Percentiles rank a stretch among this genome's conserved stretches.
phyloP scores from a whole-genome alignment of 1,140 invertebrate genomes.

The Uloborus diversus region DNA sequence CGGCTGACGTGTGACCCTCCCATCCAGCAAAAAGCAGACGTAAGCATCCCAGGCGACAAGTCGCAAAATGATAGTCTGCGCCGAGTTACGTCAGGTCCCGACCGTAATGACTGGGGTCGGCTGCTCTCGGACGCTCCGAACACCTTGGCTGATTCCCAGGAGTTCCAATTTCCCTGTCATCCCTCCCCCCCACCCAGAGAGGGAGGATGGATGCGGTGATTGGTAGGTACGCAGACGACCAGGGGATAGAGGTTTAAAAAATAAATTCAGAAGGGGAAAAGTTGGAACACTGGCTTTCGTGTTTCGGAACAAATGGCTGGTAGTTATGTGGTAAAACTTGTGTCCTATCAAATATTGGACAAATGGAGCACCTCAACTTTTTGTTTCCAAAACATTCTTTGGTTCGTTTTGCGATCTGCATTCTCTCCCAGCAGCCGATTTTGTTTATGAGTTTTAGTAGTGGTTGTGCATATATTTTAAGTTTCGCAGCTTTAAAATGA shows the following conservation, averaged over 20 bases:
- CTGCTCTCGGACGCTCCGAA: slow-evolving; percentile 16
- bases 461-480: too few relatives aligned
- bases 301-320: too few relatives aligned
- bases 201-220: not conserved
- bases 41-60: slow-evolving; percentile 42
- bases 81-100: slow-evolving; percentile 33
- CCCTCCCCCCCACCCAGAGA: not conserved
- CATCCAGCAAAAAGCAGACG: slow-evolving; percentile 12
- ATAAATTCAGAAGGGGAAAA: not conserved
- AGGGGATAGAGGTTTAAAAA: not conserved
- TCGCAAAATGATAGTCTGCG: slow-evolving; percentile 53
- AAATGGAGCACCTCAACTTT: too few relatives aligned
- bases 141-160: slow-evolving; percentile 52
- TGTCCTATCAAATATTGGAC: too few relatives aligned
- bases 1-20: not conserved
- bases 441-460: too few relatives aligned
- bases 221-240: not conserved
- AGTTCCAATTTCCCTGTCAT: slow-evolving; percentile 54
- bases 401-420: too few relatives aligned
- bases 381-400: too few relatives aligned
- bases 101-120: slow-evolving; percentile 50
- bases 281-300: too few relatives aligned
- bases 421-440: too few relatives aligned
- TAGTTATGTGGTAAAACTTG: too few relatives aligned
- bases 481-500: too few relatives aligned